phyloP scores from a whole-genome alignment of 2,888 invertebrate genomes.

The Frankliniella fusca region DNA sequence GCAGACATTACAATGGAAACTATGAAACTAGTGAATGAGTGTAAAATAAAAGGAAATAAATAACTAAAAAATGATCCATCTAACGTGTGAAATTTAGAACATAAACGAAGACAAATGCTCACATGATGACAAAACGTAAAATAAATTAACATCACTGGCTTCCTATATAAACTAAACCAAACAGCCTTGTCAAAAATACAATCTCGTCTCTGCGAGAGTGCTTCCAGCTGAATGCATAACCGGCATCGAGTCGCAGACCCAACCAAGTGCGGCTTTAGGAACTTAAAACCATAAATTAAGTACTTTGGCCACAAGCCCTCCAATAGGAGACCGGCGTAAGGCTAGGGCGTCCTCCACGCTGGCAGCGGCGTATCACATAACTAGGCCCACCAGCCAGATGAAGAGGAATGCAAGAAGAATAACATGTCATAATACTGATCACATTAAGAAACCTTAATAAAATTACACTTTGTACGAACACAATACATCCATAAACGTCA shows the following conservation, averaged over 20 bases:
- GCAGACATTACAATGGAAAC: no score
- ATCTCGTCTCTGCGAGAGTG: neutral
- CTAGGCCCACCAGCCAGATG: neutral
- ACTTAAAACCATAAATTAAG: slow-evolving; percentile 17
- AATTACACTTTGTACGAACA: slow-evolving; percentile 7
- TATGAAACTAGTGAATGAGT: neutral
- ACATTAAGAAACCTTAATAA: neutral
- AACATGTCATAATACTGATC: slow-evolving; percentile 14
- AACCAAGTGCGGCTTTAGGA: slow-evolving; percentile 6
- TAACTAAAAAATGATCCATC: neutral
- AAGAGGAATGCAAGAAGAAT: neutral
- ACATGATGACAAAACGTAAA: no score
- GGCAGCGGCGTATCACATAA: neutral
- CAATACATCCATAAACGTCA: neutral
- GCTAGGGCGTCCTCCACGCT: neutral
- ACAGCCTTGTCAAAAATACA: neutral
- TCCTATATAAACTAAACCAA: neutral
- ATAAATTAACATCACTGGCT: neutral
- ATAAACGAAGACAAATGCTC: no score
- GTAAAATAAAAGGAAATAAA: neutral
- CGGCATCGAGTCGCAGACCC: neutral
- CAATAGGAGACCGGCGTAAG: neutral
- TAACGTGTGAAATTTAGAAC: no score
- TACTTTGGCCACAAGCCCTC: neutral
- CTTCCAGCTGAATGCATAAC: no score